Conservation (phyloP, 2,888 invertebrate species). For the Harpalus rufipes region DNA sequence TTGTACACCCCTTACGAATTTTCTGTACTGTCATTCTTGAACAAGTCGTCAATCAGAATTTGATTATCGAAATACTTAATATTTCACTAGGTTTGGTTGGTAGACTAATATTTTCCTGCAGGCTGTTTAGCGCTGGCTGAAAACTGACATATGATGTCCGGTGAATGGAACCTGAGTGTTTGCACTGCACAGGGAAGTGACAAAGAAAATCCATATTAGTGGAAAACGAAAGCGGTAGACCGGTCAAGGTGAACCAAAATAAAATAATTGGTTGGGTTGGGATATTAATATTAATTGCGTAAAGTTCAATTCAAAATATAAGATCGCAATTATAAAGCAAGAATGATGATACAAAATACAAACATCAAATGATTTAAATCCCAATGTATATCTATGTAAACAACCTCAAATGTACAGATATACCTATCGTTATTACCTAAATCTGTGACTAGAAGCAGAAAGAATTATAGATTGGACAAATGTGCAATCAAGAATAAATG, state of each 20-base stretch:
- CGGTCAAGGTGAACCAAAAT: conserved; percentile 53
- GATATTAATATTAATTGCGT: neutral
- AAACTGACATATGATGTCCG: neutral
- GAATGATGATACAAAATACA: no score
- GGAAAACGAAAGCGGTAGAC: conserved; percentile 26
- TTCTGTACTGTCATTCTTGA: conserved; percentile 30
- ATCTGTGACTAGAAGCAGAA: no score
- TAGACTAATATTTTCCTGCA: conserved; percentile 30
- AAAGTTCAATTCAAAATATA: no score
- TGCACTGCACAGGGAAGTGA: conserved; percentile 13
- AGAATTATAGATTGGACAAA: no score
- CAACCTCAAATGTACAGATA: no score
- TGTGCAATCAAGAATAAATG: no score
- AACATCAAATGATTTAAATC: no score
- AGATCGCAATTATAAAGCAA: no score
- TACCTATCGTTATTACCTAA: no score
- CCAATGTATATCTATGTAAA: no score
- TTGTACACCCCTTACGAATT: neutral
- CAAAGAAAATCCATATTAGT: conserved; percentile 27
- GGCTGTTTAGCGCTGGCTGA: neutral
- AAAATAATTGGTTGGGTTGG: conserved; percentile 26
- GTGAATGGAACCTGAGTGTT: neutral
- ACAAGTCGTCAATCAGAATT: conserved; percentile 35
- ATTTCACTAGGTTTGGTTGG: neutral
- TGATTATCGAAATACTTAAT: conserved; percentile 50